A percentile compares a stretch with the other conserved stretches of the same genome.
Conservation (phyloP, 2,797 vertebrate species). For the Florisuga fusca region DNA sequence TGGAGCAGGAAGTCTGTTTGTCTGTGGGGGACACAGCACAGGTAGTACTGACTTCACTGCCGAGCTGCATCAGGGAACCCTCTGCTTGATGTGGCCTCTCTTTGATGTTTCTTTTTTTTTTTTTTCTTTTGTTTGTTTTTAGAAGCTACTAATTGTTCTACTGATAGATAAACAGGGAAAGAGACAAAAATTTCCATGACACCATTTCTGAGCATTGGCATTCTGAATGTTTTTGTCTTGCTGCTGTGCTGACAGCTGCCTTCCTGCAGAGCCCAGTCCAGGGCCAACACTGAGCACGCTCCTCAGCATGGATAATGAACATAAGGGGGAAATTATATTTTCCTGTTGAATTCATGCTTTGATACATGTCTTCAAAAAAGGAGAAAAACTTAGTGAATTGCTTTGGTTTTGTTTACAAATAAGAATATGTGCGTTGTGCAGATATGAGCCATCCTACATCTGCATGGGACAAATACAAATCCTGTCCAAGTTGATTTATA, state of each 20-base stretch:
- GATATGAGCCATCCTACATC: background rate
- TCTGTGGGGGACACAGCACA: fast-evolving
- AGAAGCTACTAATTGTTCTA: background rate
- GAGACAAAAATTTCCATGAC: background rate
- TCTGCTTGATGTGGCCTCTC: background rate
- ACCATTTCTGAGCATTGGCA: background rate
- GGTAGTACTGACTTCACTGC: background rate
- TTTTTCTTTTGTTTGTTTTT: background rate
- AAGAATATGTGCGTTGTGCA: too few species aligned
- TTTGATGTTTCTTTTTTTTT: background rate
- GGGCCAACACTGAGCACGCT: background rate
- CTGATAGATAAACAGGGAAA: background rate
- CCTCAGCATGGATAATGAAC: background rate
- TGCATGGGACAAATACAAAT: background rate
- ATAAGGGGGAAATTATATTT: background rate
- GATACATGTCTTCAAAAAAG: background rate
- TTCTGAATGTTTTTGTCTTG: background rate
- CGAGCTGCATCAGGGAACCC: background rate
- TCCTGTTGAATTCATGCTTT: background rate
- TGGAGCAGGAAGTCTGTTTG: background rate
- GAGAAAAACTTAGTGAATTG: background rate
- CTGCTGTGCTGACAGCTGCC: background rate
- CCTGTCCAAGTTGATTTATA: background rate
- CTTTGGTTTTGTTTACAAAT: background rate
- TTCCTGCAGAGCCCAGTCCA: background rate